Percentiles rank a stretch among this genome's conserved stretches.
Conservation (phyloP, 1,140 invertebrate species). For the Procambarus virginalis region DNA sequence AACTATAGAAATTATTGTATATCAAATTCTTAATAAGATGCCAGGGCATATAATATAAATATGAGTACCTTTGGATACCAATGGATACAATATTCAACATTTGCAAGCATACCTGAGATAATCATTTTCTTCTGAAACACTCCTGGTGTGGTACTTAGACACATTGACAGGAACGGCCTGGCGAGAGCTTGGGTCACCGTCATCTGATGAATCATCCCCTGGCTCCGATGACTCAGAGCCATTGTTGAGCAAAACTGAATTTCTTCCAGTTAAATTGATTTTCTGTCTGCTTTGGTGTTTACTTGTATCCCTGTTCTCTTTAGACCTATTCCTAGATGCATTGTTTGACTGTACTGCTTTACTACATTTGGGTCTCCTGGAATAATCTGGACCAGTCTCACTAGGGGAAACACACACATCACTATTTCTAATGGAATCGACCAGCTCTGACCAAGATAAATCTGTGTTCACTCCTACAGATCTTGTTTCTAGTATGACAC, state of each 20-base stretch:
- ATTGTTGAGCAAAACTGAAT: too few relatives aligned
- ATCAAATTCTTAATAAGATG: too few relatives aligned
- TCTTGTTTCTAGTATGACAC: not conserved
- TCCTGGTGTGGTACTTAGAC: not conserved
- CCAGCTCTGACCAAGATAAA: slow-evolving; percentile 34
- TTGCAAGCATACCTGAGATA: not conserved
- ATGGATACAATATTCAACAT: not conserved
- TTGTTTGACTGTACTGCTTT: not conserved
- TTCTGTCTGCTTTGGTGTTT: not conserved
- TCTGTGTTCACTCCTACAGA: slow-evolving; percentile 44
- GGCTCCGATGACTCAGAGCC: not conserved
- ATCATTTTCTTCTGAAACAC: not conserved
- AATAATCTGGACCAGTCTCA: not conserved
- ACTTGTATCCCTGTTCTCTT: not conserved
- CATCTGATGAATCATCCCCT: not conserved
- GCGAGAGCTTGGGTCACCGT: not conserved
- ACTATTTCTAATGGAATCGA: not conserved
- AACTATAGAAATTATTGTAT: too few relatives aligned
- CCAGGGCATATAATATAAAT: too few relatives aligned
- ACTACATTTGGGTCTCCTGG: not conserved
- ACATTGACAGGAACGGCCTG: not conserved
- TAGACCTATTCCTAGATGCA: not conserved
- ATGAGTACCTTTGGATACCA: too few relatives aligned
- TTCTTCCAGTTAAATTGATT: not conserved
- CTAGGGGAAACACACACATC: not conserved